These are phyloP conservation scores for Drosophila bipectinata DNA, from an alignment of 1,140 invertebrate species.

Conservation along the genomic window DNA sequence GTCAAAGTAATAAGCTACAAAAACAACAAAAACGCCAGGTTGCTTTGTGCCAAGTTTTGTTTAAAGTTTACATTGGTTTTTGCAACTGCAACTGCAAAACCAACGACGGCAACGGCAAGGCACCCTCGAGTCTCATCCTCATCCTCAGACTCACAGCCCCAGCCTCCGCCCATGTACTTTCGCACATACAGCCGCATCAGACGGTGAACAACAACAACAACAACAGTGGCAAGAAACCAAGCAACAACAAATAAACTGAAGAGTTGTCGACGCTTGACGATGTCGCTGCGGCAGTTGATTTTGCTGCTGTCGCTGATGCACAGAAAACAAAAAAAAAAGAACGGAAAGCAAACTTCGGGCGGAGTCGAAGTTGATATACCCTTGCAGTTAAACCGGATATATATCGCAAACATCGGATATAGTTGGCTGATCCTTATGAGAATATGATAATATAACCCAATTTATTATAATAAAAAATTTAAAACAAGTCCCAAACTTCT, in stretches of 20 bases:
- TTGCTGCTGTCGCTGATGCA: neutral
- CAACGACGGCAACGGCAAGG: slow-evolving; percentile 44
- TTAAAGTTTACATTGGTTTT: slow-evolving; percentile 73
- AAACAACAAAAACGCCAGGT: slow-evolving; percentile 20
- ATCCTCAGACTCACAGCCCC: slow-evolving; percentile 1
- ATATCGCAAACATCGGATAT: too few species aligned
- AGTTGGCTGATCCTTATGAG: too few species aligned
- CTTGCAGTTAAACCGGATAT: too few species aligned
- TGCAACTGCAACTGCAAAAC: slow-evolving; percentile 21
- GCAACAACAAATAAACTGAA: slow-evolving; percentile 62
- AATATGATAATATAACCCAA: too few species aligned
- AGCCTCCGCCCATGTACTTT: slow-evolving; percentile 1
- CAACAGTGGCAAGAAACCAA: slow-evolving; percentile 14
- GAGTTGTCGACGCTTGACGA: slow-evolving; percentile 75
- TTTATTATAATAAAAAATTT: too few species aligned
- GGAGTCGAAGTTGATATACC: too few species aligned
- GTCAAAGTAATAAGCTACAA: slow-evolving; percentile 22
- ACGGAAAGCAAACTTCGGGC: too few species aligned
- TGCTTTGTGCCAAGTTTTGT: slow-evolving; percentile 78
- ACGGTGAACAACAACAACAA: slow-evolving; percentile 23
- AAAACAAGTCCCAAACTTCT: too few species aligned
- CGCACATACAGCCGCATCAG: slow-evolving; percentile 41
- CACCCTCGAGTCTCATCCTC: slow-evolving; percentile 30
- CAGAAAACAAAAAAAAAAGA: neutral
- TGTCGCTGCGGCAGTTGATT: slow-evolving; percentile 38